Percentiles rank a stretch among this genome's conserved stretches.
Conservation (phyloP, 1,140 invertebrate species). For the Drosophila bocqueti region DNA sequence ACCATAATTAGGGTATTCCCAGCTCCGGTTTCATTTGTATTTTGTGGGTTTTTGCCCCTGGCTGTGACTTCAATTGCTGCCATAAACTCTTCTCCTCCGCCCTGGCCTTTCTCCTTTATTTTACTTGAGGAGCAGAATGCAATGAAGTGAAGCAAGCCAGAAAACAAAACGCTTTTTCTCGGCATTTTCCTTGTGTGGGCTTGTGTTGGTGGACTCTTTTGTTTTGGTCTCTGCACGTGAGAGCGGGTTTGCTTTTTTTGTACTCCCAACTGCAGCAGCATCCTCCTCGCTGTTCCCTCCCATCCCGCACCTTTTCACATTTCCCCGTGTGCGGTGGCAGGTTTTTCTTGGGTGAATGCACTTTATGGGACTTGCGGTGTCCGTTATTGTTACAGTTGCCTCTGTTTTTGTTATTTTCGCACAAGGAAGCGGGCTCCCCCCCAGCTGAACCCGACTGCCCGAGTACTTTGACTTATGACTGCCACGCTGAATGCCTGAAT, state of each 20-base stretch:
- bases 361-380: slow-evolving; percentile 62
- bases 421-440: slow-evolving; percentile 17
- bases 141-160: slow-evolving; percentile 68
- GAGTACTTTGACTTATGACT: slow-evolving; percentile 50
- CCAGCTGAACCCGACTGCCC: slow-evolving; percentile 33
- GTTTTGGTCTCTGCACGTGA: slow-evolving; percentile 69
- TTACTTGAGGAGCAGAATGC: slow-evolving; percentile 47
- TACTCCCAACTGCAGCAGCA: slow-evolving; percentile 4
- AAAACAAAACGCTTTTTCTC: slow-evolving; percentile 66
- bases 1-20: slow-evolving; percentile 17
- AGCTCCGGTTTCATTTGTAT: neutral
- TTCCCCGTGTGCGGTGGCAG: slow-evolving; percentile 30
- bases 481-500: slow-evolving; percentile 11
- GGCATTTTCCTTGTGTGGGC: slow-evolving; percentile 21
- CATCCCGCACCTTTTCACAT: slow-evolving; percentile 7
- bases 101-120: slow-evolving; percentile 17
- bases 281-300: neutral
- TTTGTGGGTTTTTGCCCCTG: slow-evolving; percentile 20
- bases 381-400: slow-evolving; percentile 53
- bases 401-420: slow-evolving; percentile 32
- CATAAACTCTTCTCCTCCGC: slow-evolving; percentile 11
- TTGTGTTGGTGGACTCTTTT: slow-evolving; percentile 43
- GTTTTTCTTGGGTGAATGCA: slow-evolving; percentile 69
- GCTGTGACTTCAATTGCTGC: slow-evolving; percentile 21
- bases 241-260: slow-evolving; percentile 39